These are phyloP conservation scores for Flexamia atlantica DNA, from an alignment of 2,888 invertebrate genomes.

Conservation along the genomic window DNA sequence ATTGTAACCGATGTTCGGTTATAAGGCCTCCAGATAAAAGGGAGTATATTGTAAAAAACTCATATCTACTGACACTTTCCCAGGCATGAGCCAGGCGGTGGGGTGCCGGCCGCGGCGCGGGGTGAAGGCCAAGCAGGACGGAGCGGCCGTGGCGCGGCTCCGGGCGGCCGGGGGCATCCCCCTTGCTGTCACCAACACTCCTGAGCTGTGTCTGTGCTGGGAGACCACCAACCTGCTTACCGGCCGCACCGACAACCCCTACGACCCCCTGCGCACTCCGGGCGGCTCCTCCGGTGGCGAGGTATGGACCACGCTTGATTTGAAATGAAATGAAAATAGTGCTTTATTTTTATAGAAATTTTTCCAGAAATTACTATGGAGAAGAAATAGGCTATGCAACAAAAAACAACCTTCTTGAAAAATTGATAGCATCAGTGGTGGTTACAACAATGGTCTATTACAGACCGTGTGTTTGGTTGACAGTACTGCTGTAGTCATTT, in stretches of 20 bases:
- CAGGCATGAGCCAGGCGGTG: constrained; percentile 65
- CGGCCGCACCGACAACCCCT: constrained; percentile 91
- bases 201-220: constrained; percentile 93
- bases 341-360: too few species aligned
- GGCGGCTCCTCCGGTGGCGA: constrained; percentile 96
- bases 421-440: too few species aligned
- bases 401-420: too few species aligned
- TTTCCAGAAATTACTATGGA: too few species aligned
- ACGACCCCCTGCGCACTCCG: constrained; percentile 83
- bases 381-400: too few species aligned
- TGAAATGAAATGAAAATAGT: too few species aligned
- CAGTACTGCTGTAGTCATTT: too few species aligned
- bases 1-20: neutral
- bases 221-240: constrained; percentile 89
- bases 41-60: too few species aligned
- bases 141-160: constrained; percentile 81
- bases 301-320: too few species aligned
- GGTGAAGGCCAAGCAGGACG: constrained; percentile 76
- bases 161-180: constrained; percentile 88
- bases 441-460: too few species aligned
- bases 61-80: neutral
- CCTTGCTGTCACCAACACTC: constrained; percentile 90
- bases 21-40: too few species aligned
- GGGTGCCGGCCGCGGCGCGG: constrained; percentile 64
- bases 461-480: too few species aligned